Conservation (phyloP, 2,888 invertebrate species). For the Phyllotreta cruciferae region DNA sequence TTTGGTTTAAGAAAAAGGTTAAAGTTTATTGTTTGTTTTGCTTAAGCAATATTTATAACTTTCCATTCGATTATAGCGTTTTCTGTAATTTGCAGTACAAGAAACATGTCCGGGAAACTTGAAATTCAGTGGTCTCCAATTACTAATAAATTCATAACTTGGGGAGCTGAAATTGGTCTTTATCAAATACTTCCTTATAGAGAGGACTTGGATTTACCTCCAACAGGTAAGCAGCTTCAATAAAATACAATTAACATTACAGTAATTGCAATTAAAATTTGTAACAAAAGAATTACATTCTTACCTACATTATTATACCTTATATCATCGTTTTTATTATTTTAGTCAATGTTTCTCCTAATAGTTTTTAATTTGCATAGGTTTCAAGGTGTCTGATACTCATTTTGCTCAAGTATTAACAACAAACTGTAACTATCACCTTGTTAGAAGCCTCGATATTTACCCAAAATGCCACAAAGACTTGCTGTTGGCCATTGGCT, state of each 20-base stretch:
- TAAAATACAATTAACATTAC: constrained; percentile 4
- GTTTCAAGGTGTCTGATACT: constrained; percentile 72
- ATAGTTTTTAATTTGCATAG: constrained; percentile 61
- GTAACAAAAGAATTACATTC: too few species aligned
- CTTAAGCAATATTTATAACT: background rate
- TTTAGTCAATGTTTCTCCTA: too few species aligned
- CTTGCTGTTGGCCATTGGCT: constrained; percentile 84
- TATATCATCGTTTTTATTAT: too few species aligned
- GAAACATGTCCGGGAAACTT: constrained; percentile 65
- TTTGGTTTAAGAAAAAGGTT: too few species aligned
- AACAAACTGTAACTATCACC: constrained; percentile 76
- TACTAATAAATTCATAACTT: constrained; percentile 84
- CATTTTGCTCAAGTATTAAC: constrained; percentile 75
- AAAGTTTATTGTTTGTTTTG: background rate
- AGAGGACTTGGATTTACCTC: constrained; percentile 46
- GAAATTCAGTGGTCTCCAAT: constrained; percentile 91
- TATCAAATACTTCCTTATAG: constrained; percentile 75
- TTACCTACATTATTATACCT: too few species aligned
- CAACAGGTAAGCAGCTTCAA: constrained; percentile 13
- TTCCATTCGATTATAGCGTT: background rate
- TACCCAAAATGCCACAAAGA: constrained; percentile 80
- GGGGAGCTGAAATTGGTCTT: constrained; percentile 88
- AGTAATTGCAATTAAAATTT: constrained; percentile 16
- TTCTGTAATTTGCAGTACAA: background rate
- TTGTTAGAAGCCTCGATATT: constrained; percentile 87